Percentiles rank a stretch among this genome's conserved stretches.
Evolutionary conservation across 2,113 vertebrate species (phyloP).

Genomic region (Isurus oxyrinchus): DNA sequence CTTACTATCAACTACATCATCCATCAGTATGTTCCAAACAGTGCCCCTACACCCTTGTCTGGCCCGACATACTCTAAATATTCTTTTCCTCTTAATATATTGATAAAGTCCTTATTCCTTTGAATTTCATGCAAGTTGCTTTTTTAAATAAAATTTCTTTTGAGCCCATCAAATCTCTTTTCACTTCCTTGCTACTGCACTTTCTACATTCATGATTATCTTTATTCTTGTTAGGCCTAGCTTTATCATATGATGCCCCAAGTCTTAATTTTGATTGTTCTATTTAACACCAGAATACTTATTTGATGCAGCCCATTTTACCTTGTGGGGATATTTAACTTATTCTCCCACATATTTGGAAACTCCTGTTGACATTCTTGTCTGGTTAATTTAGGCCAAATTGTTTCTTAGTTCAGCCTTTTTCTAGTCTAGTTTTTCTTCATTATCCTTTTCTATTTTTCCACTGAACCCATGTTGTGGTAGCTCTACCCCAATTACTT

Average conservation of each 20-base stretch:
- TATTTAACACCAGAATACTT: background rate
- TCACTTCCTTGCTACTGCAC: background rate
- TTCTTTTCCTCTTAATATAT: background rate
- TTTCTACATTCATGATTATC: background rate
- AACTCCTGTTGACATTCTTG: background rate
- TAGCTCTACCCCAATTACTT: background rate
- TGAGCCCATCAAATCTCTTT: background rate
- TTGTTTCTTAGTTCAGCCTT: background rate
- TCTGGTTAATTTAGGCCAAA: background rate
- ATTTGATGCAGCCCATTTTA: background rate
- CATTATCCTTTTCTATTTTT: background rate
- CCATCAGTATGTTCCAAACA: background rate
- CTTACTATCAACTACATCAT: background rate
- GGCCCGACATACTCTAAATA: background rate
- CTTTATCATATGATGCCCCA: background rate
- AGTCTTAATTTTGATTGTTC: background rate
- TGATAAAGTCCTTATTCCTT: background rate
- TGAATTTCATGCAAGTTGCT: background rate
- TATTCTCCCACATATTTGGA: background rate
- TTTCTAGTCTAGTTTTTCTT: background rate
- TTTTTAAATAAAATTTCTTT: background rate
- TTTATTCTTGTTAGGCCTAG: background rate
- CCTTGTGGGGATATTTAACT: background rate
- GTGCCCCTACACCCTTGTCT: background rate
- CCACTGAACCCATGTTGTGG: background rate